These are phyloP conservation scores for Eupithecia insigniata DNA, from an alignment of 2,888 invertebrate genomes.

Conservation along the genomic window DNA sequence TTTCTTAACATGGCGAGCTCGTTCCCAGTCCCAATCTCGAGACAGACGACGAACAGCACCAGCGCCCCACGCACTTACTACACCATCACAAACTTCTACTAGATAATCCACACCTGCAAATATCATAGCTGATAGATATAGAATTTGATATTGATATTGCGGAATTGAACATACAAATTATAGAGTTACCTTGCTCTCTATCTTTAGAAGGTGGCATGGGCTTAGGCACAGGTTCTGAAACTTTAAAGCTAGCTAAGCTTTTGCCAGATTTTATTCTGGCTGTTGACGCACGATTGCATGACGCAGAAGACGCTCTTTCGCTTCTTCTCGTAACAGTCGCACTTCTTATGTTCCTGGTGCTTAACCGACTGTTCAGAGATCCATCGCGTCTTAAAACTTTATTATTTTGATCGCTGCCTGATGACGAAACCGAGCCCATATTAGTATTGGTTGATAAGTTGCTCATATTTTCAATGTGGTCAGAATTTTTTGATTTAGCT, in stretches of 20 bases:
- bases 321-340: conserved; percentile 75
- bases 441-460: conserved; percentile 77
- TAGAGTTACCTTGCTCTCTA: conserved; percentile 86
- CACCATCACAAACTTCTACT: conserved; percentile 93
- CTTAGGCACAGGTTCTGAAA: conserved; percentile 80
- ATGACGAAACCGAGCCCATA: conserved; percentile 75
- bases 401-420: conserved; percentile 76
- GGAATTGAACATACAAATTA: neutral
- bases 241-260: conserved; percentile 74
- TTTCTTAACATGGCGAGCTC: conserved; percentile 90
- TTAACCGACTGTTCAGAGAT: conserved; percentile 68
- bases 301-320: conserved; percentile 76
- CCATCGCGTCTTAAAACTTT: conserved; percentile 71
- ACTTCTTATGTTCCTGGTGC: conserved; percentile 78
- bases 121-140: neutral
- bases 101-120: conserved; percentile 92
- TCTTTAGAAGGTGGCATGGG: conserved; percentile 84
- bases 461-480: conserved; percentile 75
- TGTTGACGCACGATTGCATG: conserved; percentile 84
- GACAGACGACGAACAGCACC: conserved; percentile 93
- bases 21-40: conserved; percentile 90
- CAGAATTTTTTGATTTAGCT: conserved; percentile 64
- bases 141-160: neutral
- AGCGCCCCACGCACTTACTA: conserved; percentile 93
- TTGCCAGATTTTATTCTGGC: conserved; percentile 85